Evolutionary conservation across 64 coral and sea anemone genomes (phyloP).

Genomic region (Stylophora pistillata): DNA sequence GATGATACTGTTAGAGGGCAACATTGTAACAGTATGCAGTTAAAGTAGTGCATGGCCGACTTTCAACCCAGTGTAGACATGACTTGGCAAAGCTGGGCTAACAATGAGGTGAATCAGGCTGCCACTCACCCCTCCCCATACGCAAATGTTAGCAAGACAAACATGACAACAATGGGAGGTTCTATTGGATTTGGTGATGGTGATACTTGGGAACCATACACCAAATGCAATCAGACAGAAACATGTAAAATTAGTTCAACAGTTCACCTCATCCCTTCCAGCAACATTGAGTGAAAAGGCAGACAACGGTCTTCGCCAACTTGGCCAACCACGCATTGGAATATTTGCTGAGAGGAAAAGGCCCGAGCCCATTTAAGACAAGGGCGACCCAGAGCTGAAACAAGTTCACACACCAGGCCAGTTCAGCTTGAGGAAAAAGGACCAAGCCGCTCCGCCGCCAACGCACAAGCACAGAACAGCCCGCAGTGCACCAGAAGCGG

Average conservation of each 20-base stretch:
- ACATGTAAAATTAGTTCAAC: slow-evolving; percentile 22
- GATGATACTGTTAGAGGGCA: too few species aligned
- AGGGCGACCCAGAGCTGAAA: neutral
- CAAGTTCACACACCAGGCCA: too few species aligned
- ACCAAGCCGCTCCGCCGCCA: neutral
- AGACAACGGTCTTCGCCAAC: slow-evolving; percentile 63
- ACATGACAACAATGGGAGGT: slow-evolving; percentile 36
- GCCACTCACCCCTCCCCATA: slow-evolving; percentile 48
- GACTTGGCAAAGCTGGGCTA: slow-evolving; percentile 55
- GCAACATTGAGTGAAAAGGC: slow-evolving; percentile 19
- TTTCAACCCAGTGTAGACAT: slow-evolving; percentile 39
- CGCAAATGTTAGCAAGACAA: slow-evolving; percentile 31
- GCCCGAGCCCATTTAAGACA: slow-evolving; percentile 26
- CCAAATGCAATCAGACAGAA: slow-evolving; percentile 27
- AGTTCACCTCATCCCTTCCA: slow-evolving; percentile 18
- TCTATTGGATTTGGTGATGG: slow-evolving; percentile 13
- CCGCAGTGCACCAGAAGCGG: slow-evolving; percentile 21
- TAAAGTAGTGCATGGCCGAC: too few species aligned
- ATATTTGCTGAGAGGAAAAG: slow-evolving; percentile 54
- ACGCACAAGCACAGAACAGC: neutral
- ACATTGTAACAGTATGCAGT: too few species aligned
- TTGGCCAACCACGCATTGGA: slow-evolving; percentile 59
- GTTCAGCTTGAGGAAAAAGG: slow-evolving; percentile 35
- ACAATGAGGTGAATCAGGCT: slow-evolving; percentile 44
- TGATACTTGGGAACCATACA: slow-evolving; percentile 45